Conservation (phyloP, 2,888 invertebrate genomes). For the Rugalucina vietnamica region DNA sequence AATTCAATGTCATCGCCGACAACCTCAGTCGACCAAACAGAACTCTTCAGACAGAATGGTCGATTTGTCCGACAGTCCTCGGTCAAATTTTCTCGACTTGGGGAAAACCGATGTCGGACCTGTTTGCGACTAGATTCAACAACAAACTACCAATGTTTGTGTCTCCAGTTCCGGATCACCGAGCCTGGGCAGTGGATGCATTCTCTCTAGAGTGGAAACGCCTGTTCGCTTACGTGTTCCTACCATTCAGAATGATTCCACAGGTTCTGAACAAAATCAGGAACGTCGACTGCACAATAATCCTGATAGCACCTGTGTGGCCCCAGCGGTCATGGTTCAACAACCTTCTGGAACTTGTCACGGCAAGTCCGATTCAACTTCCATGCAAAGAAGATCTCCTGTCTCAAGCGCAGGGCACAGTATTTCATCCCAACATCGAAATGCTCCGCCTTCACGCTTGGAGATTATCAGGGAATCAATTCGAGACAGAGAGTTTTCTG, state of each 20-base stretch:
- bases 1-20: neutral
- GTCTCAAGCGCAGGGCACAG: neutral
- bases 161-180: neutral
- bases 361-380: neutral
- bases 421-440: neutral
- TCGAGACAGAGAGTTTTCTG: neutral
- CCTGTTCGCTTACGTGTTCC: neutral
- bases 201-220: neutral
- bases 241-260: neutral
- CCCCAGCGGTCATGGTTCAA: neutral
- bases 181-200: neutral
- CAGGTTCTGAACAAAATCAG: neutral
- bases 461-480: neutral
- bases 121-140: neutral
- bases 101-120: neutral
- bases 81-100: neutral
- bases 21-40: neutral
- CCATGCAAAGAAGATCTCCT: neutral
- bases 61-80: neutral
- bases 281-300: neutral
- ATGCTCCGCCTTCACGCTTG: slow-evolving; percentile 1
- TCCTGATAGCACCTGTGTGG: neutral
- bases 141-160: neutral
- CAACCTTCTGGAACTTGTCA: neutral
- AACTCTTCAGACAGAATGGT: neutral